Evolutionary conservation across 2,888 invertebrate genomes (phyloP), one percentile per base, ranked within the genome.

Genomic region (Unio pictorum): DNA sequence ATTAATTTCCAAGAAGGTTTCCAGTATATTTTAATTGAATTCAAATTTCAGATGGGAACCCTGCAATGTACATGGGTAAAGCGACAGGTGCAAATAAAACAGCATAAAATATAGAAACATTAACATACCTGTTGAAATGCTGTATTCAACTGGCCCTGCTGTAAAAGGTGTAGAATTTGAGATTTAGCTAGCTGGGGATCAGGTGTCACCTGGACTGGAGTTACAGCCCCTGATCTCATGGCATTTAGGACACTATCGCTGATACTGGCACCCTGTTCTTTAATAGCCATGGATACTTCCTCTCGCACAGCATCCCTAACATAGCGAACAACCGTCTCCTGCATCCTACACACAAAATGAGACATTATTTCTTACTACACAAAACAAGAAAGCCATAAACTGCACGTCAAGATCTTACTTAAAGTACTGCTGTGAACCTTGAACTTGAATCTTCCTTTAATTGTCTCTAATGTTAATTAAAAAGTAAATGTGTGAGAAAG

Each of bases 81-180:
- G 7, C 0, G 34, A 34, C 7, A 5, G 34, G 1, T 34, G 7
- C 34, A 34, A 34, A 34, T 34, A 8, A 34, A 34, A 8, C 8
- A 34, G 6, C 8, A 34, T 34, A 34, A n/a, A 59, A 26, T 11
- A 64, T n/a, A 7, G 18, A 54, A 30, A 30, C 18, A 55, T 56
- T 34, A 54, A 69, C 81, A 54, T 69, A 91, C 92, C 90, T 90
- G 90, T 89, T 96, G 95, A 91, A 98, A 97, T 61, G 97, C 97
- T 72, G 94, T 93, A 91, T 96, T 95, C 64, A 94, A 92, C 89
- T 96, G 95, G 1, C 95, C 95, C 79, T 93, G 92, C 26, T 91
- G 86, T 58, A 95, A 91, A 67, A 94, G 91, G 74, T 93, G 92
- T 84, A 94, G 93, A 78, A 96, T 93, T 83, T 94, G 94, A 20